Base-by-base conservation (phyloP, 2,113 vertebrate species). In the Ammodytes dubius region DNA sequence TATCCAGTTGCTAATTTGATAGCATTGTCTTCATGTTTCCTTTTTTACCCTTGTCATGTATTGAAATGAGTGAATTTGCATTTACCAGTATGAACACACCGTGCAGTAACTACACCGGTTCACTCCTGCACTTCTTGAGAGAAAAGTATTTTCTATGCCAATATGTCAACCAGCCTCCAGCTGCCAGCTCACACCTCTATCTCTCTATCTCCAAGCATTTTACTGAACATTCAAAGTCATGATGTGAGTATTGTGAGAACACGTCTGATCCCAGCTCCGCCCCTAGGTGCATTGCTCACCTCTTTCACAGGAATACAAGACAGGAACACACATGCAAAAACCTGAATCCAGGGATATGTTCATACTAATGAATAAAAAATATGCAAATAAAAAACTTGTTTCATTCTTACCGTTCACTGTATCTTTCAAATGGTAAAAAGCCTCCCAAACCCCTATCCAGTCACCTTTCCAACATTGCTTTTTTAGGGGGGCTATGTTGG, bases 271-370 rank as follows among this genome's bases (percentile, higher is more conserved):
- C 43, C 14, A 58, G 73, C 57, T 85, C 50, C 70, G 2, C 53
- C 60, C 79, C 54, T 39, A 17, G 39, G 53, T 77, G 13, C 66
- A 69, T 43, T 57, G 37, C 74, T 57, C 56, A 61, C 9, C 47
- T 73, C 63, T 43, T 58, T 63, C 27, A 42, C 61, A 66, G 58
- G 35, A 59, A 54, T 43, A n/a, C 59, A 70, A n/a, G 11, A 74
- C 69, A 84, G 54, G 77, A 83, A 81, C n/a, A 40, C 77, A 81
- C 73, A 83, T 35, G 84, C 71, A 75, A 42, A 27, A 83, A 35
- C 39, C 4, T 19, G 13, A 57, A 45, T 13, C 3, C 7, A 67
- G n/a, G 43, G 14, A 60, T 7, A 53, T 19, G 47, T 12, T 40
- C 10, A 19, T 60, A 54, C 35, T n/a, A 14, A 77, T 49, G 39